phyloP scores from a whole-genome alignment of 2,113 vertebrate species.

The Plectropomus leopardus region DNA sequence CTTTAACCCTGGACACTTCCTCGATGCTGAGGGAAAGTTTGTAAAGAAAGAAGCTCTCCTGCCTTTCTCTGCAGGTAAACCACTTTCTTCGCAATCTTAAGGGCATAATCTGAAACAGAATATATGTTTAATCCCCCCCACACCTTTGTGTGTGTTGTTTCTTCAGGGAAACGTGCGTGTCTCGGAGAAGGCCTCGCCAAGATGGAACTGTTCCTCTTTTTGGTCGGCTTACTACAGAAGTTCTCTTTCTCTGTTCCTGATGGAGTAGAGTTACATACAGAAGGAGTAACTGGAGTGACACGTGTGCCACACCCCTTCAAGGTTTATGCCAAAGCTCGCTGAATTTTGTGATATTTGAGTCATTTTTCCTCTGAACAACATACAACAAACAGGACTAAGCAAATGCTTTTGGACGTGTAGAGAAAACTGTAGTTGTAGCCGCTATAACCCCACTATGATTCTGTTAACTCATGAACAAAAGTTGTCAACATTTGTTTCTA shows the following conservation, averaged over 20 bases:
- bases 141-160: background rate
- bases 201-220: no score
- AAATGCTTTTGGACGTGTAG: no score
- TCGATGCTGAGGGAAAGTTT: no score
- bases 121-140: background rate
- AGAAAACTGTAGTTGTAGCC: no score
- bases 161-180: slow-evolving; percentile 86
- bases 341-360: no score
- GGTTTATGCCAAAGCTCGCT: slow-evolving; percentile 72
- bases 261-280: slow-evolving; percentile 58
- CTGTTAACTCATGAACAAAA: no score
- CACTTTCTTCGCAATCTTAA: background rate
- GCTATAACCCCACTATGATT: no score
- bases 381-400: background rate
- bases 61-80: slow-evolving; percentile 90
- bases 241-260: slow-evolving; percentile 82
- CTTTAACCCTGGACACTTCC: slow-evolving; percentile 91
- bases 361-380: background rate
- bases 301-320: slow-evolving; percentile 71
- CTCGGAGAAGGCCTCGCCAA: slow-evolving; percentile 87
- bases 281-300: slow-evolving; percentile 50
- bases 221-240: slow-evolving; percentile 84
- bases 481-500: no score
- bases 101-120: accelerated
- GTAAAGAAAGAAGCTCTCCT: slow-evolving; percentile 86